Evolutionary conservation across 2,888 invertebrate species (phyloP).

Genomic region (Pristionchus entomophagus): DNA sequence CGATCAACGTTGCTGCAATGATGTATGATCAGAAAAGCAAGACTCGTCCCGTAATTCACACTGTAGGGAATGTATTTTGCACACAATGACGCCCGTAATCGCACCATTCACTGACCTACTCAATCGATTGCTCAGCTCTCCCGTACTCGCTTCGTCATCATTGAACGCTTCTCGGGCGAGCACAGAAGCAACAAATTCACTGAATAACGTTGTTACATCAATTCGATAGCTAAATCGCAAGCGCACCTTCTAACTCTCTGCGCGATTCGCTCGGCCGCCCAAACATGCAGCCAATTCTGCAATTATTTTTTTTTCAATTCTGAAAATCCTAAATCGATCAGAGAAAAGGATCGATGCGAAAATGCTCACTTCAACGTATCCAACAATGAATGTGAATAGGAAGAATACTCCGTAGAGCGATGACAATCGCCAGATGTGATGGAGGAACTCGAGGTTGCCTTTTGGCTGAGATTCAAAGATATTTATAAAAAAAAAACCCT

Average conservation of each 20-base stretch:
- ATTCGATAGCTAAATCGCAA: background rate
- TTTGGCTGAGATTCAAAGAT: background rate
- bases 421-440: conserved; percentile 13
- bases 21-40: too few relatives aligned
- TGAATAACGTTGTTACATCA: background rate
- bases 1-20: conserved; percentile 36
- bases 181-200: conserved; percentile 30
- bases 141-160: background rate
- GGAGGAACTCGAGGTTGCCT: conserved; percentile 23
- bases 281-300: conserved; percentile 29
- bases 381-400: conserved; percentile 15
- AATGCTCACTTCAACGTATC: background rate
- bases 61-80: too few relatives aligned
- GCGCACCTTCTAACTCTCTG: conserved; percentile 33
- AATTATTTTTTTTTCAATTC: background rate
- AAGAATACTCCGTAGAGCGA: conserved; percentile 27
- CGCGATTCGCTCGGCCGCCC: conserved; percentile 4
- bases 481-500: background rate
- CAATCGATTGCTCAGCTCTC: conserved; percentile 43
- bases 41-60: too few relatives aligned
- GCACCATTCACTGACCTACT: too few relatives aligned
- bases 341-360: too few relatives aligned
- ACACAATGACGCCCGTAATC: too few relatives aligned
- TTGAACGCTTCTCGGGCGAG: conserved; percentile 24
- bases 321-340: background rate